Conservation (phyloP, 2,888 invertebrate species). For the Tubulanus polymorphus region DNA sequence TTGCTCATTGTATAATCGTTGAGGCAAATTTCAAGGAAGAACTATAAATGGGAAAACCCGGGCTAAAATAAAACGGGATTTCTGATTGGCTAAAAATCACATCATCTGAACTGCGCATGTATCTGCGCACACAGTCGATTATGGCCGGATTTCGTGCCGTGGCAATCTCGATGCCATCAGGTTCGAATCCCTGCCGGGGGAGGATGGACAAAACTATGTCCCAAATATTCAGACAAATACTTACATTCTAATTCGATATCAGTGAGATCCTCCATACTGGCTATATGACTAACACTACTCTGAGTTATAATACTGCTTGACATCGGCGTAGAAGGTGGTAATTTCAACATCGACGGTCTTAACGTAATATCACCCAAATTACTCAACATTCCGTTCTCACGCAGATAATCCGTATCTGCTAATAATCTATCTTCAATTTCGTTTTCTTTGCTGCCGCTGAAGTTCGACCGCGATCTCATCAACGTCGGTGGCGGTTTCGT, state of each 20-base stretch:
- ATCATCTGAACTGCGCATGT: no score
- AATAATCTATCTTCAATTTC: not conserved
- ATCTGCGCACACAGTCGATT: no score
- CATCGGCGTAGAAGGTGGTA: not conserved
- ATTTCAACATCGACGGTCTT: not conserved
- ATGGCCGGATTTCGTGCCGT: no score
- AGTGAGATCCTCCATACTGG: constrained; percentile 2
- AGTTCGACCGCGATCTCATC: not conserved
- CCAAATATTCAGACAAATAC: no score
- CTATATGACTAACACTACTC: not conserved
- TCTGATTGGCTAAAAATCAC: no score
- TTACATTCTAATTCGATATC: not conserved
- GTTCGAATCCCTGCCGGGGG: no score
- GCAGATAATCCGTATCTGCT: not conserved
- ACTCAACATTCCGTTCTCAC: not conserved
- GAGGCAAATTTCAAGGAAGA: no score
- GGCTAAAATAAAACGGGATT: no score
- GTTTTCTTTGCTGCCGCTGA: not conserved
- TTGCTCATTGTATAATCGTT: no score
- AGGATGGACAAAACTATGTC: no score
- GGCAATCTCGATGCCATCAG: no score
- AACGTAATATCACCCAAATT: not conserved
- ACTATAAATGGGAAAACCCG: no score
- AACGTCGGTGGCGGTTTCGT: not conserved
- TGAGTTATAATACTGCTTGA: not conserved